Base-by-base conservation (phyloP, 2,797 vertebrate species). In the Podarcis siculus region DNA sequence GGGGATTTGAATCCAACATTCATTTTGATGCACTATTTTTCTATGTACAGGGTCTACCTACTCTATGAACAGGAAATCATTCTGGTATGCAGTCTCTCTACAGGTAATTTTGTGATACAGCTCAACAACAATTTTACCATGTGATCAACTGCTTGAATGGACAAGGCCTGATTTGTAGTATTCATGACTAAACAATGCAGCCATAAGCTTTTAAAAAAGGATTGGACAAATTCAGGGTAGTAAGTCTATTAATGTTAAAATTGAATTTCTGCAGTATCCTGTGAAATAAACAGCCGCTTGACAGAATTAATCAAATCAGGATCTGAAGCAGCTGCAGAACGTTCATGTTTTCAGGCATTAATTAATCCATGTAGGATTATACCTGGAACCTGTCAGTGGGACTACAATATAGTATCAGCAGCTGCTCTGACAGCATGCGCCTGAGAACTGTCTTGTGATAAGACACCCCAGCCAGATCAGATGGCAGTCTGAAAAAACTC, bases 381-480 rank as follows among this genome's bases (percentile, higher is more conserved):
- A 67, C 90, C 72, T 6, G 87, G 25, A 49, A 81, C 58, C 69
- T 19, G 87, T 86, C 90, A 89, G 91, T 4, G 88, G 81, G 90
- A 87, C 66, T 30, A 58, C 0, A 58, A 21, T 0, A 64, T 64
- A 64, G 32, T 88, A 8, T 91, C 95, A 7, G 91, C 95, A 96
- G 95, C 96, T 96, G 95, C 94, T 95, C 86, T 12, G 87, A 89
- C 79, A 89, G 78, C 95, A 90, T 94, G 92, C 92, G 92, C 88
- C 87, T 67, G 92, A 95, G 93, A 92, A 91, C 92, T 91, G 89
- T 39, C 90, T 93, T 92, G 78, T 42, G 90, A 92, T 92, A 17
- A 79, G 94, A 75, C 88, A 86, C 86, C 90, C n/a, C 39, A 82
- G 84, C 4, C 2, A 79, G 1, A 94, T 95, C 94, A 82, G 91